Base-by-base conservation (phyloP, 2,888 invertebrate species). In the Neoascia interrupta region DNA sequence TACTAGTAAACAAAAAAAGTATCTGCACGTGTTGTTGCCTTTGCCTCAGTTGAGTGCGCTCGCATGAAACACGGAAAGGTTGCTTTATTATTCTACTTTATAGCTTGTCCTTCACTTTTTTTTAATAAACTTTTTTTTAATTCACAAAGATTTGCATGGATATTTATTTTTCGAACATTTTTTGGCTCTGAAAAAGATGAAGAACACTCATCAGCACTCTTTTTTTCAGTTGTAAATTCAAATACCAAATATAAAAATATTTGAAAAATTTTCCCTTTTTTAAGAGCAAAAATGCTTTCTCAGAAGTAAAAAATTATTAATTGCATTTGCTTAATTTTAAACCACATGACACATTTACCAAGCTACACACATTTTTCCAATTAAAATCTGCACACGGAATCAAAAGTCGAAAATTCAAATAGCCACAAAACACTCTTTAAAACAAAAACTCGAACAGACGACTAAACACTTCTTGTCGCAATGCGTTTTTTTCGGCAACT, bases 401-500 rank as follows among this genome's bases (percentile, higher is more conserved):
- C 34, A 36, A 58, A 49, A n/a, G n/a, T n/a, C n/a, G n/a, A n/a
- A n/a, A n/a, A n/a, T n/a, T n/a, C n/a, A n/a, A 47, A n/a, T 2
- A 16, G 5, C 3, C 15, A 39, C 3, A 3, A 49, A 5, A 63
- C 49, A 39, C 23, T 43, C 13, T 21, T 15, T 3, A 31, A 34
- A 31, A 43, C 11, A 49, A 36, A 10, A 39, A 26, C 21, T 28
- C 43, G 23, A 70, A 60, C 36, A 47, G 13, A 47, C 23, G 28
- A 18, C 11, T 15, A 19, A 16, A 72, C 64, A 76, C 76, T 72
- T 76, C 72, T 72, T 34, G 36, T 76, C 76, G 53, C 64, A 60
- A 54, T 76, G 64, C 72, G 76, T 66, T 72, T 72, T 76, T 72
- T 72, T 72, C 53, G 76, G 64, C 72, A 72, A 76, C 76, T 76